Evolutionary conservation across 2,113 vertebrate species (phyloP), one percentile per base, ranked within the genome.

Genomic region (Corynorhinus townsendii): DNA sequence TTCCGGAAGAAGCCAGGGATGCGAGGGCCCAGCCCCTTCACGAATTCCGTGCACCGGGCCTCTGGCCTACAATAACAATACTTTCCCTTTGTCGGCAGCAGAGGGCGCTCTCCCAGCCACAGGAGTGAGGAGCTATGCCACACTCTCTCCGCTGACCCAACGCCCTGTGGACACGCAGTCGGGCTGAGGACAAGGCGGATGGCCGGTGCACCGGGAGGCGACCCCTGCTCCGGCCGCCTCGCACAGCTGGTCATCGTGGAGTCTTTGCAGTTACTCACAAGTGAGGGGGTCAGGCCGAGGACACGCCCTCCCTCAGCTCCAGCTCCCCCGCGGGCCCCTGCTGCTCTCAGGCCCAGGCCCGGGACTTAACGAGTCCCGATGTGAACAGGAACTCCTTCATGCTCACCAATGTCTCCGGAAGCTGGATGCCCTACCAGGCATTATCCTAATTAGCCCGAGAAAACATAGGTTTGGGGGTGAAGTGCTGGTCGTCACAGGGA

Each of bases 391-490:
- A 82, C 94, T 80, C 84, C 91, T 69, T 89, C 85, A 79, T 49
- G 52, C 66, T 91, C 91, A 85, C 69, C 91, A 87, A 97, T 38
- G 81, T 88, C 40, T 96, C 66, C 59, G 35, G 73, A 64, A 73
- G 89, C 45, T 92, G 38, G 52, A 90, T 91, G 93, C 97, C 92
- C 89, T 96, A 91, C 59, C 59, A 87, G 56, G 54, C 68, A 93
- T 96, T 90, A 97, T 91, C 62, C 71, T 75, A 81, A 96, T 96
- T 90, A 90, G 59, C n/a, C 43, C 30, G 83, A 90, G 80, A 94
- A 96, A 95, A 96, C 94, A 54, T 8, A 88, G 68, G 66, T 92
- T 97, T 97, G 40, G 3, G 89, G 92, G 92, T 96, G 84, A 94
- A 96, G 81, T 94, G 54, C 84, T 93, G 91, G 89, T 94, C 71